Conservation (phyloP, 23 tunicate species). For the Styela plicata region DNA sequence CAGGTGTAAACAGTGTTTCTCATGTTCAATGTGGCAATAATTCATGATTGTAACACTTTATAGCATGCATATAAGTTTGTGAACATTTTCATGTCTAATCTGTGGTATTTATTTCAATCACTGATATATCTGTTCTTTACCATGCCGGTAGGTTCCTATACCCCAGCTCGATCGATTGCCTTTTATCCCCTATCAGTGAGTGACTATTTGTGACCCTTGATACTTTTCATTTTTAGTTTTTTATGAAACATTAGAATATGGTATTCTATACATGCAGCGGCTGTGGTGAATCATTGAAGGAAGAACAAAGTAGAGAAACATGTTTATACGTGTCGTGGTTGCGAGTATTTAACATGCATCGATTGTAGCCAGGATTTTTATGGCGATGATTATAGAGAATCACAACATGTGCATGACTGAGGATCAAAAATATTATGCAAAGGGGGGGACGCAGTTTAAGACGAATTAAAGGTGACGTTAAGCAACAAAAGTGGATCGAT, state of each 20-base stretch:
- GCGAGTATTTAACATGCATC: constrained; percentile 80
- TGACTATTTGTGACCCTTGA: no score
- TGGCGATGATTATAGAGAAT: constrained; percentile 53
- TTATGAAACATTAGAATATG: constrained; percentile 23
- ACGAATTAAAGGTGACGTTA: constrained; percentile 66
- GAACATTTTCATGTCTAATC: no score
- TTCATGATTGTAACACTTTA: no score
- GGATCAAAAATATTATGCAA: constrained; percentile 67
- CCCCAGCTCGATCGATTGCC: no score
- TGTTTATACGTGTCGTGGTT: constrained; percentile 29
- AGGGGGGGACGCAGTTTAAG: constrained; percentile 44
- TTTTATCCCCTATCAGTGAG: no score
- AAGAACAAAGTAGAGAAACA: constrained; percentile 84
- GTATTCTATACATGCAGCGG: constrained; percentile 83
- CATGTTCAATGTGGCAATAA: no score
- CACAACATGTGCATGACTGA: constrained; percentile 74
- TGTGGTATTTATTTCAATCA: no score
- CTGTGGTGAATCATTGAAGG: constrained; percentile 81
- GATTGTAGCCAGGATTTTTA: constrained; percentile 80
- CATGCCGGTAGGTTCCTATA: no score
- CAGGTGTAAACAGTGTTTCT: no score
- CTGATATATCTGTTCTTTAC: no score
- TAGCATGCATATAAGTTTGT: no score
- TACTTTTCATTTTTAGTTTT: no score
- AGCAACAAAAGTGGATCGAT: constrained; percentile 74